Evolutionary conservation across 1,140 invertebrate genomes (phyloP), one percentile per base, ranked within the genome.

Genomic region (Dreissena rostriformis): DNA sequence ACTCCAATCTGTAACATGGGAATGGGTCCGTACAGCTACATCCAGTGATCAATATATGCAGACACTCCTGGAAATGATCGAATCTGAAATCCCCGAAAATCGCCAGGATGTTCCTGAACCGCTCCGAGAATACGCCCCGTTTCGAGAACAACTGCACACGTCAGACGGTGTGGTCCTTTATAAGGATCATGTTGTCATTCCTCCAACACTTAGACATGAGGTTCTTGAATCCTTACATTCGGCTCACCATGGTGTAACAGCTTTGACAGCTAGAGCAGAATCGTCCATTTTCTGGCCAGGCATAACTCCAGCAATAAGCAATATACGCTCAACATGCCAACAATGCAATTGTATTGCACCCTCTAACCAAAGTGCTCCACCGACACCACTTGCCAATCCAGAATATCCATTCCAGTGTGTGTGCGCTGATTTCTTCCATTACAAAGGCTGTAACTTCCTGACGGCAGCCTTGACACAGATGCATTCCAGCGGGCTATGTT

Each of bases 341-440:
- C 66, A 82, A 6, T 85, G 88, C 72, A 82, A 86, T 51, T 68
- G 75, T 2, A 88, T 84, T 15, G 78, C 84, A 49, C 71, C 76
- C 11, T 88, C 82, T 5, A 67, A 86, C 49, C 84, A 81, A 0
- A 83, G 17, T 65, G 75, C 84, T 0, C 86, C 86, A 57, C 76
- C 81, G 5, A 68, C 71, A 15, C 82, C 83, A 5, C 71, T 80
- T 17, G 81, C 80, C 11, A 24, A 55, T 8, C 84, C 87, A 15
- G 75, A 78, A 19, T 89, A 89, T 52, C 88, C 87, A 12, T 88
- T 88, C 72, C 87, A 89, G 63, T 86, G 86, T 67, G 61, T 89
- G 2, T 86, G 82, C 73, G 83, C 82, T 8, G 87, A 87, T 75
- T 86, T 66, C 53, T 88, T 89, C 63, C 55, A 75, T 11, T 75